Conservation (phyloP, 2,797 vertebrate species). For the Chaunax sp. region DNA sequence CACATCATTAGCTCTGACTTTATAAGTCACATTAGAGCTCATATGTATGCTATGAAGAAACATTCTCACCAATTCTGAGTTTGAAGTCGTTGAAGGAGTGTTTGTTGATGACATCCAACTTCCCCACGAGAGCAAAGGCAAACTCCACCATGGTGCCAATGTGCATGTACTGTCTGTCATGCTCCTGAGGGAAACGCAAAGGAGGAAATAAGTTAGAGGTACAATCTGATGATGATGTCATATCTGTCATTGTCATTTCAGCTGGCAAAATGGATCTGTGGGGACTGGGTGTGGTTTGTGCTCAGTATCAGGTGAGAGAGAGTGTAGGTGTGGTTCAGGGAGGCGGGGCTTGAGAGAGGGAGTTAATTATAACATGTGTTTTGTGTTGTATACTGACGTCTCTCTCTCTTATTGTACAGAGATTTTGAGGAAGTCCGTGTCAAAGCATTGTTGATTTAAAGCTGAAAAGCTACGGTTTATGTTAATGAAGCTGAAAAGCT, state of each 20-base stretch:
- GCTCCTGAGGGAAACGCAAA: conserved; percentile 83
- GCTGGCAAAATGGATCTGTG: no score
- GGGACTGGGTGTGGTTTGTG: no score
- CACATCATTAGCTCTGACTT: not conserved
- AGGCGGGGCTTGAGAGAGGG: no score
- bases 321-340: no score
- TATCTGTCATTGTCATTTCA: not conserved
- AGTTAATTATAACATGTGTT: no score
- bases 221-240: not conserved
- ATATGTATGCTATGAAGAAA: not conserved
- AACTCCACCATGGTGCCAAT: conserved; percentile 99
- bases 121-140: conserved; percentile 94
- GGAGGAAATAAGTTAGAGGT: not conserved
- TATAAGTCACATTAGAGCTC: not conserved
- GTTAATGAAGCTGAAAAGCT: no score
- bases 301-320: no score
- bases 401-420: no score
- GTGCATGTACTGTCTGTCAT: conserved; percentile 96
- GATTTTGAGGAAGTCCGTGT: no score
- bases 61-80: conserved; percentile 90
- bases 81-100: conserved; percentile 99
- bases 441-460: no score
- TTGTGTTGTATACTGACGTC: no score
- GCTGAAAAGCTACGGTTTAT: no score
- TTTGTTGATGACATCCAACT: conserved; percentile 97